Conservation (phyloP, 2,888 invertebrate genomes). For the Gonocerus acuteangulatus region DNA sequence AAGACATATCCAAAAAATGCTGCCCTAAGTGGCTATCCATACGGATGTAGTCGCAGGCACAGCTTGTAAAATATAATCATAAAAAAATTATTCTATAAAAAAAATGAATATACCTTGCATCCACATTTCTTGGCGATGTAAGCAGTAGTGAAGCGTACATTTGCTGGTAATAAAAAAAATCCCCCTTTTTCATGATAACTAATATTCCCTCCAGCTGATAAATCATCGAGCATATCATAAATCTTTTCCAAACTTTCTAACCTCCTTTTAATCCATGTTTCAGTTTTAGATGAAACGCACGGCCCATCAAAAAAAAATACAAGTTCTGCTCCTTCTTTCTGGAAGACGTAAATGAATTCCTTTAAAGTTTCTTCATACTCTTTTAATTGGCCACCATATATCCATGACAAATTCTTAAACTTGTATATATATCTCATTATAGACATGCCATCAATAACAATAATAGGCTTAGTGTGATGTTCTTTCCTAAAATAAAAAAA, state of each 20-base stretch:
- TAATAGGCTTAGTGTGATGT: slow-evolving; percentile 17
- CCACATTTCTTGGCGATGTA: slow-evolving; percentile 7
- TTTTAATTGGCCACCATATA: slow-evolving; percentile 31
- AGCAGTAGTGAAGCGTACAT: slow-evolving; percentile 31
- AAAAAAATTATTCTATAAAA: too few relatives aligned
- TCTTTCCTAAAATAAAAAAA: slow-evolving; percentile 12
- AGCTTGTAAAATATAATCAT: too few relatives aligned
- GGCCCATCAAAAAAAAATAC: slow-evolving; percentile 42
- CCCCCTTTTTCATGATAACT: slow-evolving; percentile 32
- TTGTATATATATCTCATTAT: slow-evolving; percentile 25
- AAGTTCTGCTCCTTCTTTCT: slow-evolving; percentile 37
- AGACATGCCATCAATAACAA: slow-evolving; percentile 30
- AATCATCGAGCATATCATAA: slow-evolving; percentile 35
- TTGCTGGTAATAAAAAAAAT: slow-evolving; percentile 39
- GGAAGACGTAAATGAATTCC: slow-evolving; percentile 25
- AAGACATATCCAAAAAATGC: too few relatives aligned
- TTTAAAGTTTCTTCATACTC: slow-evolving; percentile 25
- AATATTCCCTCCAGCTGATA: slow-evolving; percentile 34
- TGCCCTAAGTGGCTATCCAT: too few relatives aligned
- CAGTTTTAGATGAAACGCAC: slow-evolving; percentile 39
- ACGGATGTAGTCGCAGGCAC: too few relatives aligned
- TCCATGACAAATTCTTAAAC: slow-evolving; percentile 25
- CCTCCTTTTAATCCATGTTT: slow-evolving; percentile 40
- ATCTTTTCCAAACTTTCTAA: slow-evolving; percentile 38
- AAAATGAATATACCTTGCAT: slow-evolving; percentile 9